Evolutionary conservation across 1,140 invertebrate species (phyloP), one percentile per base, ranked within the genome.

Genomic region (Leptonema lineaticorne): DNA sequence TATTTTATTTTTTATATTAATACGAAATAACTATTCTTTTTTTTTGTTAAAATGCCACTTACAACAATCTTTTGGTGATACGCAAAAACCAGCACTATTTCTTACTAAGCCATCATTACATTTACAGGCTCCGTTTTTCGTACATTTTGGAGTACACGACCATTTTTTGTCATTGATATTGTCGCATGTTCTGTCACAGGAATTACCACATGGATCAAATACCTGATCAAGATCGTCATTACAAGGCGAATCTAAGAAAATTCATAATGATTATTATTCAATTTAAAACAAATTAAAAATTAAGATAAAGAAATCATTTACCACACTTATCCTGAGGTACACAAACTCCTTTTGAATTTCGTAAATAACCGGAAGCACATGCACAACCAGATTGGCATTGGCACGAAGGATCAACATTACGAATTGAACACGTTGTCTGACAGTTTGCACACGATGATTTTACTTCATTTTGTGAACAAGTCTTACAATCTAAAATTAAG

Each of bases 311-410:
- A 9, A 46, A 9, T 46, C 20, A 53, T 9, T 30, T 70, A 70
- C 69, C 63, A 33, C 69, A 70, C 4, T 62, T 20, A 27, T 53
- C 30, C 9, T 58, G 41, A 8, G 26, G 0, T 4, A 70, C 69
- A 14, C 69, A 70, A 18, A 48, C 29, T 5, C 57, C 58, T 24
- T 70, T 62, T 0, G 69, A 53, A 48, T 70, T 67, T 30, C 63
- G 60, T 20, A 70, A 22, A 29, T 33, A 67, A 18, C 69, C 69
- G 7, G 50, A 63, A 0, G 1, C 24, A n/a, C 63, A 70, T 1
- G 66, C 62, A 16, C 63, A 70, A 14, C 69, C 69, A 2, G 63
- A 27, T 6, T 20, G 37, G 41, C 69, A 70, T 6, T 8, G 22
- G 41, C 69, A 66, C 0, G 37, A 22, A 0, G n/a, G 8, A 26